Percentiles rank a stretch among this genome's conserved stretches.
Evolutionary conservation across 1,140 invertebrate species (phyloP).

Genomic region (Zaprionus inermis): DNA sequence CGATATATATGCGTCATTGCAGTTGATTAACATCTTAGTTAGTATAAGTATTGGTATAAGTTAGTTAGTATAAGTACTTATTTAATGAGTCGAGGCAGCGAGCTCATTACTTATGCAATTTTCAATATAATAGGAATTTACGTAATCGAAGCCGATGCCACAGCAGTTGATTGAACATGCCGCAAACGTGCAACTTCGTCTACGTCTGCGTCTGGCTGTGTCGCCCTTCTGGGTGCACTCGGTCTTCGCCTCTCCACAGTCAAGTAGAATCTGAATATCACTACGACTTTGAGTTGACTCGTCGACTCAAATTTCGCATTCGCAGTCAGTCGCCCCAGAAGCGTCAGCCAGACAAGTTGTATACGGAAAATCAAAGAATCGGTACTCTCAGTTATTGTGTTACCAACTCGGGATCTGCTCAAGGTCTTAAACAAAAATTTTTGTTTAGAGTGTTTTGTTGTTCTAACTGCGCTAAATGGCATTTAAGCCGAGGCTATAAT

Average conservation of each 20-base stretch:
- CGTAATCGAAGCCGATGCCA: constrained; percentile 25
- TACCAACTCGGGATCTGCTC: constrained; percentile 5
- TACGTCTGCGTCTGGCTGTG: background rate
- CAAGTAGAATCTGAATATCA: background rate
- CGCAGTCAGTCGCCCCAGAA: constrained; percentile 46
- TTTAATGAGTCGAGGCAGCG: background rate
- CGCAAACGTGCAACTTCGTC: constrained; percentile 6
- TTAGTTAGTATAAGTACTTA: constrained; percentile 6
- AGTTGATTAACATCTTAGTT: constrained; percentile 19
- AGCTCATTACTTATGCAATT: constrained; percentile 32
- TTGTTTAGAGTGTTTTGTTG: background rate
- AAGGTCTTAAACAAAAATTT: background rate
- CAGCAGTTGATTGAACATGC: constrained; percentile 19
- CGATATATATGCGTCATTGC: background rate
- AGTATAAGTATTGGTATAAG: background rate
- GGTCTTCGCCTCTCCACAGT: background rate
- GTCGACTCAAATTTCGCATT: constrained; percentile 8
- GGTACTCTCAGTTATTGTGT: background rate
- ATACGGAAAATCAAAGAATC: background rate
- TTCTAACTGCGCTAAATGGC: background rate
- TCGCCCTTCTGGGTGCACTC: no score
- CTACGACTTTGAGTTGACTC: background rate
- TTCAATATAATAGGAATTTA: constrained; percentile 15
- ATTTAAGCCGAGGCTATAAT: constrained; percentile 10
- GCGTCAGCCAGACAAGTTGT: constrained; percentile 58